Conservation (phyloP, 2,888 invertebrate species). For the Sarcophaga variegata region DNA sequence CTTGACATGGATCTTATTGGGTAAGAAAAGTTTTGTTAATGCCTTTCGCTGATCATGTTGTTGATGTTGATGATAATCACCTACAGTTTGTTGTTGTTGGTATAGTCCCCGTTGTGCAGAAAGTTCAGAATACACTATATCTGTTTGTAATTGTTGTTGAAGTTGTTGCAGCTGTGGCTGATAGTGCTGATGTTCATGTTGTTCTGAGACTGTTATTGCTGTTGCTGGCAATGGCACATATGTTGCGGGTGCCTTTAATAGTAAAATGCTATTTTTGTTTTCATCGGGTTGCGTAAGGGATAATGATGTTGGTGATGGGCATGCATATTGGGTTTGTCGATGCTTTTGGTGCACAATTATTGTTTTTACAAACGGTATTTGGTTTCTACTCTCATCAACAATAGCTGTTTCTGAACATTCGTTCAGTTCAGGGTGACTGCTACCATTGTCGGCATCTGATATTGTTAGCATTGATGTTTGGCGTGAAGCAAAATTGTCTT, state of each 20-base stretch:
- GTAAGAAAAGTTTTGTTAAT: slow-evolving; percentile 52
- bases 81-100: slow-evolving; percentile 20
- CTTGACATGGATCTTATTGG: slow-evolving; percentile 53
- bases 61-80: slow-evolving; percentile 44
- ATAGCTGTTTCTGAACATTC: neutral
- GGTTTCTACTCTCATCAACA: neutral
- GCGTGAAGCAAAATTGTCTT: slow-evolving; percentile 8
- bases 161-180: slow-evolving; percentile 21
- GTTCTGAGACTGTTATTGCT: slow-evolving; percentile 20
- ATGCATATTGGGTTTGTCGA: slow-evolving; percentile 4
- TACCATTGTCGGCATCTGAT: neutral
- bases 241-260: slow-evolving; percentile 26
- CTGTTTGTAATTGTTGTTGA: slow-evolving; percentile 3
- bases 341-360: slow-evolving; percentile 28
- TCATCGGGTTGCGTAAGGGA: slow-evolving; percentile 43
- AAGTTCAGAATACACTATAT: neutral
- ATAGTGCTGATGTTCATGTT: slow-evolving; percentile 16
- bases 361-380: slow-evolving; percentile 20
- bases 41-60: slow-evolving; percentile 57
- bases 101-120: neutral
- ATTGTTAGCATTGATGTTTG: neutral
- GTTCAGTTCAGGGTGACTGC: neutral
- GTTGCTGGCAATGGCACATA: slow-evolving; percentile 22
- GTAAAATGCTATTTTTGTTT: slow-evolving; percentile 53
- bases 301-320: slow-evolving; percentile 6